A percentile compares a stretch with the other conserved stretches of the same genome.
Conservation (phyloP, 2,888 invertebrate genomes). For the Eilema caniola region DNA sequence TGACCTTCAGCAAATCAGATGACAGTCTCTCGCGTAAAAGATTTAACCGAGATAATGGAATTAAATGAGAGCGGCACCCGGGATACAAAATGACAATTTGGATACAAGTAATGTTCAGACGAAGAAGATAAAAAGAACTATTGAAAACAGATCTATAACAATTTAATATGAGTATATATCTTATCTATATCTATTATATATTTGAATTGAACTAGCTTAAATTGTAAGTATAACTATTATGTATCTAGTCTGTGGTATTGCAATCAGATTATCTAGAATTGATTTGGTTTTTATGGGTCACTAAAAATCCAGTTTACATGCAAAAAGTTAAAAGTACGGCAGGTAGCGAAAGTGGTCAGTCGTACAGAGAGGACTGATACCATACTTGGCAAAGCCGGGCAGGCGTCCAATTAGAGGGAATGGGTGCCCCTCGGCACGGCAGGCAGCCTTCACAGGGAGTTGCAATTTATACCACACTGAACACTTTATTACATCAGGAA, state of each 20-base stretch:
- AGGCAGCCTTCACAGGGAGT: conserved; percentile 69
- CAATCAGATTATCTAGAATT: conserved; percentile 14
- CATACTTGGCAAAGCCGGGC: conserved; percentile 72
- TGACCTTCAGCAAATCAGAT: background rate
- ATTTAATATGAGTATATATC: background rate
- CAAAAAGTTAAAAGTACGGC: conserved; percentile 51
- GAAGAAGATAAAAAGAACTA: background rate
- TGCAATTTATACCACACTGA: conserved; percentile 55
- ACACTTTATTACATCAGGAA: conserved; percentile 44
- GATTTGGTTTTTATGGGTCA: conserved; percentile 44
- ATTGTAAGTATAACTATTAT: background rate
- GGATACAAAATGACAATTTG: background rate
- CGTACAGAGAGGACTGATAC: conserved; percentile 66
- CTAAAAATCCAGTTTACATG: conserved; percentile 48
- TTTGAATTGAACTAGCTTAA: background rate
- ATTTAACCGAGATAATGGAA: too few relatives aligned
- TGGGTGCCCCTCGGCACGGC: conserved; percentile 68
- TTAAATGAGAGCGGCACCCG: background rate
- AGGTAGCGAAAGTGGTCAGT: conserved; percentile 79
- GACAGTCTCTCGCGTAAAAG: too few relatives aligned
- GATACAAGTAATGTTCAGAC: background rate
- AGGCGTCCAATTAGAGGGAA: conserved; percentile 84
- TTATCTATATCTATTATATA: too few relatives aligned
- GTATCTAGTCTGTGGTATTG: background rate
- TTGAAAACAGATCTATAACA: background rate